Base-by-base conservation (phyloP, 2,797 vertebrate species). In the Acropternis orthonyx region DNA sequence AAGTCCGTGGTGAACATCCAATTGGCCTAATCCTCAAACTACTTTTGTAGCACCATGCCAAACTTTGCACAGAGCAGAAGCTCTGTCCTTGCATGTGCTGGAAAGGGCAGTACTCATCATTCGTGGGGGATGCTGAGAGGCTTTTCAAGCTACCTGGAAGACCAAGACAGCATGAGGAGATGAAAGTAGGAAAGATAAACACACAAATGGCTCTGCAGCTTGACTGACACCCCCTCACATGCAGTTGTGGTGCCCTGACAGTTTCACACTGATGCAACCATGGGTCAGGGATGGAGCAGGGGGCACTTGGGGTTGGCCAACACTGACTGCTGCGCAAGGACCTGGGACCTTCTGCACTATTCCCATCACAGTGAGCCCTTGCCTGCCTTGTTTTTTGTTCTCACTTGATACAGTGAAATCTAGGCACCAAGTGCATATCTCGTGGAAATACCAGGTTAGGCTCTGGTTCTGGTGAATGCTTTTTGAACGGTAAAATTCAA, bases 221-320 rank as follows among this genome's bases (percentile, higher is more conserved):
- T 44, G 12, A 22, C 22, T 58, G 52, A 24, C 21, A 36, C 5
- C 1, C 3, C 15, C 7, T 37, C 0, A 0, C 19, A 48, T 3
- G 5, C 8, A 30, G 24, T 12, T 71, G 12, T 1, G 2, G 12
- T 79, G n/a, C 32, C 19, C 49, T 72, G 37, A 24, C 8, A 65
- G n/a, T 22, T 10, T 51, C 15, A 11, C 6, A 9, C 3, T 34
- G 27, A 16, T 58, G 26, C 11, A 22, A 55, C 16, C 51, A 21
- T 24, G 20, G 15, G 26, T 24, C 55, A 49, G 44, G 37, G 10
- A 51, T 6, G 3, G 24, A 81, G 27, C 27, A 58, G 41, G 14
- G 30, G 17, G 6, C 19, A 55, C 1, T 4, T 0, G 0, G 12
- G 5, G 14, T 32, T 75, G 37, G 11, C 4, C 5, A 69, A 30